phyloP scores from a whole-genome alignment of 2,113 vertebrate species.

The Mesoclemmys tuberculata region DNA sequence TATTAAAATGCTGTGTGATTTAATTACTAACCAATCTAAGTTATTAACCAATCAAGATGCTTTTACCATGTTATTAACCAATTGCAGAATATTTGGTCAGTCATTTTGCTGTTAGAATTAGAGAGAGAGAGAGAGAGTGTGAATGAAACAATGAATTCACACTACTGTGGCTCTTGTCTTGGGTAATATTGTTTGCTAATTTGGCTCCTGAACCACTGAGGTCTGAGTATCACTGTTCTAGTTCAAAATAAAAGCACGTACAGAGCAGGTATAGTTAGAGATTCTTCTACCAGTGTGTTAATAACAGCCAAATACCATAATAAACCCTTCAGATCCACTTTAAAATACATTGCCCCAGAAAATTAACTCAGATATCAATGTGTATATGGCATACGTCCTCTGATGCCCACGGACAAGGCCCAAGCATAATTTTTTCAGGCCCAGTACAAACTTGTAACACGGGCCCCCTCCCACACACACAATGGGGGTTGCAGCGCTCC shows the following conservation, averaged over 20 bases:
- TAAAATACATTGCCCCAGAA: neutral
- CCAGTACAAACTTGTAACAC: no score
- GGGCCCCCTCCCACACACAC: no score
- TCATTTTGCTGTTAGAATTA: neutral
- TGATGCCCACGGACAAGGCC: no score
- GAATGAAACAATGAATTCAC: neutral
- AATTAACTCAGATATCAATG: neutral
- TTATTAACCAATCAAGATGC: neutral
- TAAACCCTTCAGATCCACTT: neutral
- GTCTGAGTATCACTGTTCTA: neutral
- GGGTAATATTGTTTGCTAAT: neutral
- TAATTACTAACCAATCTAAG: neutral
- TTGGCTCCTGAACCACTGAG: neutral
- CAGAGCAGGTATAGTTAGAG: neutral
- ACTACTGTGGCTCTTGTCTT: neutral
- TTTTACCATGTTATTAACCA: neutral
- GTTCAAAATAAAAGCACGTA: neutral
- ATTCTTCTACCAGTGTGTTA: neutral
- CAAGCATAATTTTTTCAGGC: no score
- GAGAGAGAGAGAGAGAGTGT: no score
- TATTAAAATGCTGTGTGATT: neutral
- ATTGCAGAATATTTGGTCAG: neutral
- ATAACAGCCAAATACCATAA: neutral
- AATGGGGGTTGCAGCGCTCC: no score
- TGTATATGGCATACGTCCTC: neutral